A percentile compares a stretch with the other conserved stretches of the same genome.
phyloP scores from a whole-genome alignment of 2,888 invertebrate genomes.

The Timema cristinae region DNA sequence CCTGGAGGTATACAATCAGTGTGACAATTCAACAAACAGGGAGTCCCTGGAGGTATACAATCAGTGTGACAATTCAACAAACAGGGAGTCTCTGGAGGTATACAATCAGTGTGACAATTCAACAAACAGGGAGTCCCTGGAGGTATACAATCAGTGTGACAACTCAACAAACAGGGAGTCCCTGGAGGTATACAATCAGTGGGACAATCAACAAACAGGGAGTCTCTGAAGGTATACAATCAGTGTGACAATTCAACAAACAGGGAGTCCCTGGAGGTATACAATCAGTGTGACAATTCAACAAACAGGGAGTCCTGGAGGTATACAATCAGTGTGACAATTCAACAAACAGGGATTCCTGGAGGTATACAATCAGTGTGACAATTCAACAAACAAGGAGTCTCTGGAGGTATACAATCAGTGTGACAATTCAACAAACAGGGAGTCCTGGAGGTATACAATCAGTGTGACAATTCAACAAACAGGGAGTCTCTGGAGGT shows the following conservation, averaged over 20 bases:
- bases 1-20: constrained; percentile 43
- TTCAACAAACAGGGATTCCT: neutral
- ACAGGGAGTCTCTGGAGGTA: constrained; percentile 23
- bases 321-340: neutral
- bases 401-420: neutral
- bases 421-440: neutral
- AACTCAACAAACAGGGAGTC: too few relatives aligned
- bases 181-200: too few relatives aligned
- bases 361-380: neutral
- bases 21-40: neutral
- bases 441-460: neutral
- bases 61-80: neutral
- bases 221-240: too few relatives aligned
- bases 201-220: too few relatives aligned
- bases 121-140: neutral
- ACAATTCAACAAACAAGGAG: constrained; percentile 21
- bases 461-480: neutral
- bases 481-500: too few relatives aligned
- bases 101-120: neutral
- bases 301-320: constrained; percentile 62
- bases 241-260: too few relatives aligned
- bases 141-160: neutral
- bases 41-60: neutral
- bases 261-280: too few relatives aligned
- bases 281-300: too few relatives aligned